phyloP scores from a whole-genome alignment of 2,888 invertebrate species.

The Leucophenga maculata region DNA sequence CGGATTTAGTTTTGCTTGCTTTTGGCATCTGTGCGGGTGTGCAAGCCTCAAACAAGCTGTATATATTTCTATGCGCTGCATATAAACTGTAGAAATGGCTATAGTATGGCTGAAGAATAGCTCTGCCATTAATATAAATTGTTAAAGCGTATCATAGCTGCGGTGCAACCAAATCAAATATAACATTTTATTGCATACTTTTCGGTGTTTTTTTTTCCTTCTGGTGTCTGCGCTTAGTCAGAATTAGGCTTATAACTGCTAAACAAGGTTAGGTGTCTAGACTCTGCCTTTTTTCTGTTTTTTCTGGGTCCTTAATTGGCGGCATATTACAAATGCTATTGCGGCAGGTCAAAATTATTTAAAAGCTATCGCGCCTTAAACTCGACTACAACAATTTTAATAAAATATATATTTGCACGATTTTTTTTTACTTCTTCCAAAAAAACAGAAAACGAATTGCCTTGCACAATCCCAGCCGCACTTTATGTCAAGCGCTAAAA shows the following conservation, averaged over 20 bases:
- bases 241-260: background rate
- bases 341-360: background rate
- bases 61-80: background rate
- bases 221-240: background rate
- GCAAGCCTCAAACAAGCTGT: background rate
- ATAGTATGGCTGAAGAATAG: too few species aligned
- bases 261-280: constrained; percentile 2
- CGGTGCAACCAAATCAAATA: too few species aligned
- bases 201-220: background rate
- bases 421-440: too few species aligned
- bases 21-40: background rate
- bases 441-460: too few species aligned
- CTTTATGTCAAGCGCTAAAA: constrained; percentile 43
- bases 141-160: too few species aligned
- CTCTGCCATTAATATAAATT: too few species aligned
- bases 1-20: background rate
- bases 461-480: background rate
- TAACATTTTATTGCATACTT: background rate
- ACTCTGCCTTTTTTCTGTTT: background rate
- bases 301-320: background rate
- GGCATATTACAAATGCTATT: background rate
- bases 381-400: too few species aligned
- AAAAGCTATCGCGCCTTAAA: background rate
- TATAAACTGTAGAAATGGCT: too few species aligned
- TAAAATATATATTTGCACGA: too few species aligned